A percentile compares a stretch with the other conserved stretches of the same genome.
Evolutionary conservation across 2,113 vertebrate genomes (phyloP).

Genomic region (Microcebus ravelobensis): DNA sequence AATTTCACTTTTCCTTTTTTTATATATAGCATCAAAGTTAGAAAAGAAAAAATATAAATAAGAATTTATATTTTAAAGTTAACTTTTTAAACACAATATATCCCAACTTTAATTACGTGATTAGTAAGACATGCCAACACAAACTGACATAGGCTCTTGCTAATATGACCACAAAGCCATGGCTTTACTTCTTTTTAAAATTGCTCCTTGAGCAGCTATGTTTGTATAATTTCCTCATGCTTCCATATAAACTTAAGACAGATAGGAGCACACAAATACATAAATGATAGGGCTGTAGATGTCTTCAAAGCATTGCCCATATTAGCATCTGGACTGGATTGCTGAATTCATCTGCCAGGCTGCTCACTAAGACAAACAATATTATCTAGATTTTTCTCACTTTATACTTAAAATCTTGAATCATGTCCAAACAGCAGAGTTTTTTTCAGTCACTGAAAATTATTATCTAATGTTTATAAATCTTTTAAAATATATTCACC

Average conservation of each 20-base stretch:
- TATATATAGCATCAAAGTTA: not conserved
- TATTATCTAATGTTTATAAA: not conserved
- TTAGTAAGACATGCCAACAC: not conserved
- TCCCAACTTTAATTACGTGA: not conserved
- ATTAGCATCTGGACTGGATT: not conserved
- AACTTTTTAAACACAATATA: not conserved
- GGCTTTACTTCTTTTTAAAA: not conserved
- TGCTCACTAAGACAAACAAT: not conserved
- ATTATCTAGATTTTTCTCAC: not conserved
- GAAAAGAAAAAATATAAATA: not conserved
- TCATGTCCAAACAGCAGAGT: not conserved
- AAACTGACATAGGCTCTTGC: not conserved
- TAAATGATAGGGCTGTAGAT: not conserved
- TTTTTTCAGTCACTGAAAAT: not conserved
- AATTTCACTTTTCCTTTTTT: not conserved
- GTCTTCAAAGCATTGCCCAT: not conserved
- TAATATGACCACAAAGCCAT: not conserved
- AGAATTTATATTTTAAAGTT: not conserved
- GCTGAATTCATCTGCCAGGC: not conserved
- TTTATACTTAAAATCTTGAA: slow-evolving; percentile 1
- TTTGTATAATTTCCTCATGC: not conserved
- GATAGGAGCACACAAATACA: not conserved
- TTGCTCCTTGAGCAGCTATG: not conserved
- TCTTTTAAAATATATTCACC: not conserved
- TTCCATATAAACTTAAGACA: not conserved